Percentiles rank a stretch among this genome's conserved stretches.
These are phyloP conservation scores for fruit fly (Drosophila melanogaster) DNA, from an alignment of 1,140 invertebrate species.

Conservation along the genomic window DNA sequence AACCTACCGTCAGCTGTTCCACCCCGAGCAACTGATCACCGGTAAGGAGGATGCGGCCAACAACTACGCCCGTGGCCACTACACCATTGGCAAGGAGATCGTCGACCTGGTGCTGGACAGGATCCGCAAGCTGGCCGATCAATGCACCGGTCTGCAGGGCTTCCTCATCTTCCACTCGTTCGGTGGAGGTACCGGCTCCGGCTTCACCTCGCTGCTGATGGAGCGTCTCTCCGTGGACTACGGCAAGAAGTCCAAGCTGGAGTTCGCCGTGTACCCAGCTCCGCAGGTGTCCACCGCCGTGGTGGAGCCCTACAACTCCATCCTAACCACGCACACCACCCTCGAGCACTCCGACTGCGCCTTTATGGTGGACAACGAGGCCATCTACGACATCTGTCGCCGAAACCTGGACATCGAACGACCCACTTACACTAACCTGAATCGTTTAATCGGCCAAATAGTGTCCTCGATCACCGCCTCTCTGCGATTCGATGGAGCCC, in stretches of 20 bases:
- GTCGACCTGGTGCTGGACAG: conserved; percentile 6
- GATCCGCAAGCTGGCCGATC: conserved; percentile 8
- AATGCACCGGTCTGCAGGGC: conserved; percentile 8
- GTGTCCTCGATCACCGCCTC: conserved; percentile 12
- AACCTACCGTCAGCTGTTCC: conserved; percentile 10
- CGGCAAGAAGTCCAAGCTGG: conserved; percentile 13
- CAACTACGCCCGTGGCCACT: conserved; percentile 9
- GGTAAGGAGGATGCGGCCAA: conserved; percentile 10
- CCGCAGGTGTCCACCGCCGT: conserved; percentile 10
- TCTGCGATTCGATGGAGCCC: conserved; percentile 5
- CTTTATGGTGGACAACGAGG: conserved; percentile 10
- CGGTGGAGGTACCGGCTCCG: conserved; percentile 2
- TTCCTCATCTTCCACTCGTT: conserved; percentile 15
- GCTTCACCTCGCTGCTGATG: conserved; percentile 12
- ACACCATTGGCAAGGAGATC: conserved; percentile 12
- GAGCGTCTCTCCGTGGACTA: conserved; percentile 9
- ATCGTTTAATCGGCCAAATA: conserved; percentile 1
- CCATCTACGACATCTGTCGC: conserved; percentile 7
- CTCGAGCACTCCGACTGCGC: conserved; percentile 9
- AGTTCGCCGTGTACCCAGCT: conserved; percentile 3
- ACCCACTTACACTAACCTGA: conserved; percentile 8
- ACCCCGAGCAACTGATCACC: conserved; percentile 7
- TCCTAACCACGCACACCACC: conserved; percentile 9
- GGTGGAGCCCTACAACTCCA: conserved; percentile 12
- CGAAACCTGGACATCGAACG: conserved; percentile 9